Evolutionary conservation across 2,797 vertebrate species (phyloP), one percentile per base, ranked within the genome.

Genomic region (Hyperoplus immaculatus): DNA sequence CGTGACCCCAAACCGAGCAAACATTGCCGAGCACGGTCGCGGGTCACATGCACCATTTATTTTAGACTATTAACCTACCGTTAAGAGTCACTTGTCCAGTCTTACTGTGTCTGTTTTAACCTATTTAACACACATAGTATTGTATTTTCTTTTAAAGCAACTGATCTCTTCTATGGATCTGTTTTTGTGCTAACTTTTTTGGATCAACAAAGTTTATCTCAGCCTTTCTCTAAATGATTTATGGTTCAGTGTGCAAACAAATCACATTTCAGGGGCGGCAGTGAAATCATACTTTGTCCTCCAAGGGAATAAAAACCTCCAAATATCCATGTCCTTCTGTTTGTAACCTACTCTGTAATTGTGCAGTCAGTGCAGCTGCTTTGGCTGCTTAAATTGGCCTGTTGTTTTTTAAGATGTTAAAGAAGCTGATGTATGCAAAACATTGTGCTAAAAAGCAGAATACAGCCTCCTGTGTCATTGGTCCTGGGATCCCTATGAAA

Each of bases 351-450:
- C 67, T 75, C 18, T 69, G 39, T 38, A 21, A 63, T 12, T 59
- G 3, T 41, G n/a, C 72, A 55, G 50, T 36, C 61, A 39, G 61
- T 55, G 55, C 73, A 14, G 57, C 41, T 84, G 60, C 73, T 69
- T 21, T 65, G 29, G 62, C 53, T 65, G 39, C 59, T 16, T 18
- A 71, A 67, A 72, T 72, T 51, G 16, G 43, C 9, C 57, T 21
- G 36, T 58, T 47, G 56, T 77, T 75, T 68, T 67, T 43, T 70
- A 60, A 73, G 55, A 9, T 57, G 55, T 72, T 70, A 55, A 64
- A 57, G 61, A 66, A 18, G 39, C 41, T 21, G 43, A 29, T 21
- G 4, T 47, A 65, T 76, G 65, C 57, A 77, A 56, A 42, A 69
- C 39, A 45, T 6, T 56, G 66, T 59, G 43, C 55, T 1, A 13